These are phyloP conservation scores for Platerodrilus igneus DNA, from an alignment of 2,888 invertebrate species.

Conservation along the genomic window DNA sequence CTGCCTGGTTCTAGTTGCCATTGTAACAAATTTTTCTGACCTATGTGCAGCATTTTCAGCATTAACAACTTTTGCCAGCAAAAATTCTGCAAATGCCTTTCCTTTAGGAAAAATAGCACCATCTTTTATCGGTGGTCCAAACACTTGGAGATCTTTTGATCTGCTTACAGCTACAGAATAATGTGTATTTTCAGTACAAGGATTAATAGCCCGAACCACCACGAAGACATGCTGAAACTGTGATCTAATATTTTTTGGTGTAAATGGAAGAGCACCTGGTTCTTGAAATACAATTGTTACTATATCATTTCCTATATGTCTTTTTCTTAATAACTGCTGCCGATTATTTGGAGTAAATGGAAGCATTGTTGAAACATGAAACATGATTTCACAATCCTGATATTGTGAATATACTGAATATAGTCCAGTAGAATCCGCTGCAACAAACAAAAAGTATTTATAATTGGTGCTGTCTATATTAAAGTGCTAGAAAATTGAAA, in stretches of 20 bases:
- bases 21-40: constrained; percentile 93
- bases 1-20: constrained; percentile 92
- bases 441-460: constrained; percentile 30
- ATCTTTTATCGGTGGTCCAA: constrained; percentile 91
- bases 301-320: constrained; percentile 97
- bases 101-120: constrained; percentile 84
- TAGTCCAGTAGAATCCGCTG: constrained; percentile 87
- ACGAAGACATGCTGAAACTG: constrained; percentile 98
- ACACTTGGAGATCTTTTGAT: constrained; percentile 91
- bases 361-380: constrained; percentile 94
- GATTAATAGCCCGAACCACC: constrained; percentile 82
- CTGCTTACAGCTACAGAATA: constrained; percentile 64
- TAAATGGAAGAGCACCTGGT: constrained; percentile 88
- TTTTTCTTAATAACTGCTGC: constrained; percentile 88
- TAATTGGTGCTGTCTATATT: no score
- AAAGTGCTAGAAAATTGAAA: not conserved
- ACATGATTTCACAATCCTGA: constrained; percentile 92
- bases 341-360: constrained; percentile 94
- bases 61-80: constrained; percentile 92
- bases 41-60: constrained; percentile 95
- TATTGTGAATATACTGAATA: constrained; percentile 90
- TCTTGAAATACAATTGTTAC: constrained; percentile 94
- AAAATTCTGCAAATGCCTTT: constrained; percentile 90
- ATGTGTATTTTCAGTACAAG: constrained; percentile 85
- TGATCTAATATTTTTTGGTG: constrained; percentile 88